Evolutionary conservation across 2,888 invertebrate species (phyloP), one percentile per base, ranked within the genome.

Genomic region (Limnephilus lunatus): DNA sequence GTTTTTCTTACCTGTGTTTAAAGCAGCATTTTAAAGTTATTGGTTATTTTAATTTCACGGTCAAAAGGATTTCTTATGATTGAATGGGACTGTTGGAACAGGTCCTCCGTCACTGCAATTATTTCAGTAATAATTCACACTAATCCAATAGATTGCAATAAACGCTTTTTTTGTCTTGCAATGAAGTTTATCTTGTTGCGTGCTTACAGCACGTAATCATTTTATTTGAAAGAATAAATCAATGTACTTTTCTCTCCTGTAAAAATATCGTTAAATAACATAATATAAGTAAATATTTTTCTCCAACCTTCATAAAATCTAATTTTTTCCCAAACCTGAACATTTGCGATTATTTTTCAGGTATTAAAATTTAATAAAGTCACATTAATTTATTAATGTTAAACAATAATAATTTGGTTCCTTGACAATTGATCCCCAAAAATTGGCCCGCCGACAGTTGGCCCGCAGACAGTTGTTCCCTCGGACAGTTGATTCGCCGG

Each of bases 1-100:
- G 83, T 32, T 83, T 35, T 35, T 83, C 32, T 83, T 83, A 83
- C 83, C 35, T 35, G 83, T 83, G 83, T 83, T 83, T 83, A 83
- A 32, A 35, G 83, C 25, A 35, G 25, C 83, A 32, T 83, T 83
- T 35, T 83, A 83, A 83, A 83, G 35, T 83, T 83, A 83, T 83
- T 83, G 83, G 83, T 35, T 35, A 35, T 35, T 83, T 83, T 35
- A 83, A 83, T 83, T 83, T 83, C 35, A 32, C 19, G 83, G 35
- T 83, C 83, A 83, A 83, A 83, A 3, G 32, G 83, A 83, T 83
- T 83, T 83, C 83, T 32, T 25, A 35, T 83, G 83, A 83, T 83
- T 83, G 83, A 83, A 35, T 83, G n/a, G 25, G 83, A 83, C 83
- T 83, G 83, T 39, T 83, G 35, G n/a, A 83, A 83, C n/a, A 35